Evolutionary conservation across 2,113 vertebrate genomes (phyloP).

Genomic region (Thryonomys swinderianus): DNA sequence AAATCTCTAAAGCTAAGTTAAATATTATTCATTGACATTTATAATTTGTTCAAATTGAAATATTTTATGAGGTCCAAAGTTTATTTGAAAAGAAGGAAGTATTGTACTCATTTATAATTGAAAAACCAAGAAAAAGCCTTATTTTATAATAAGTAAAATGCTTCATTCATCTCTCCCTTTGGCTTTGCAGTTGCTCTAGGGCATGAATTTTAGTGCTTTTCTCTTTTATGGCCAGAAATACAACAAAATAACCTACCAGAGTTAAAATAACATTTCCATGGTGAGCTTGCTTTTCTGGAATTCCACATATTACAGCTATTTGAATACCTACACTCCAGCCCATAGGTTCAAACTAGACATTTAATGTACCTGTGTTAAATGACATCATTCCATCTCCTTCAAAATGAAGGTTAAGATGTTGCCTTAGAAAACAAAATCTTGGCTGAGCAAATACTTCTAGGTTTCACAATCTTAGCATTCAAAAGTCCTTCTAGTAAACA

Average conservation of each 20-base stretch:
- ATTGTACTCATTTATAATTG: conserved; percentile 45
- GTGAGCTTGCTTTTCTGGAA: conserved; percentile 13
- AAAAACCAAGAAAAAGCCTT: neutral
- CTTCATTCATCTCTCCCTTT: conserved; percentile 29
- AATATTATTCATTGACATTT: conserved; percentile 33
- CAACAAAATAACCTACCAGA: conserved; percentile 10
- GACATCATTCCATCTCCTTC: conserved; percentile 46
- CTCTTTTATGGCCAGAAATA: conserved; percentile 11
- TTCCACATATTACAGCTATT: conserved; percentile 40
- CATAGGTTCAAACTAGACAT: conserved; percentile 44
- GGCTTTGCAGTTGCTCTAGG: neutral
- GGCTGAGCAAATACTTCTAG: neutral
- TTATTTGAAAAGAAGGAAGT: conserved; percentile 18
- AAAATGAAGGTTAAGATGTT: conserved; percentile 35
- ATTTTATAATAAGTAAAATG: conserved; percentile 53
- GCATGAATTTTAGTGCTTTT: neutral
- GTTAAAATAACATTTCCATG: neutral
- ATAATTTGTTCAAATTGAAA: conserved; percentile 45
- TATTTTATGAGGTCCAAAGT: neutral
- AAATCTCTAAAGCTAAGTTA: conserved; percentile 37
- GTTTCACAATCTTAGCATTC: neutral
- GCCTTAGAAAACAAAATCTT: neutral
- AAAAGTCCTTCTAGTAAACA: conserved; percentile 44
- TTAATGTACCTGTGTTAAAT: conserved; percentile 44
- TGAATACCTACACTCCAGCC: conserved; percentile 26